phyloP scores from a whole-genome alignment of 2,797 vertebrate species.

The Thaleichthys pacificus region DNA sequence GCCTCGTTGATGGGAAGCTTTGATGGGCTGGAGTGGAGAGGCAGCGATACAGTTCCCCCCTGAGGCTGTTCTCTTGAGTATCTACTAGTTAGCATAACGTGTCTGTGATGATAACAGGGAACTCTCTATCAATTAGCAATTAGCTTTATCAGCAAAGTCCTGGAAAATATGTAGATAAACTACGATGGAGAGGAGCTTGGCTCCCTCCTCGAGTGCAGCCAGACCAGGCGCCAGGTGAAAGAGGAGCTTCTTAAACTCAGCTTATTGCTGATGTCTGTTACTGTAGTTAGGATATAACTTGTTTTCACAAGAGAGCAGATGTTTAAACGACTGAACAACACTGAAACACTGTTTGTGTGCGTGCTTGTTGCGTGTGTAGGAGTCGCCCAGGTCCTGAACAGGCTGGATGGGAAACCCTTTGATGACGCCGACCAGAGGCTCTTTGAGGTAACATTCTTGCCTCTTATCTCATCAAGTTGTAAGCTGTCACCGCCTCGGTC shows the following conservation, averaged over 20 bases:
- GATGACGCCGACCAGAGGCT: slow-evolving; percentile 96
- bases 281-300: no score
- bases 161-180: not conserved
- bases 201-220: no score
- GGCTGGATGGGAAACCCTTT: slow-evolving; percentile 94
- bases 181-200: no score
- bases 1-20: no score
- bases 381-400: slow-evolving; percentile 96
- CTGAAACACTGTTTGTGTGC: slow-evolving; percentile 15
- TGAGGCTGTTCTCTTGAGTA: slow-evolving; percentile 19
- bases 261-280: no score
- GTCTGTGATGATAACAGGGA: slow-evolving; percentile 32
- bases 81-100: slow-evolving; percentile 35
- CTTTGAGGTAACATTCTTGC: slow-evolving; percentile 83
- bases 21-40: no score
- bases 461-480: no score
- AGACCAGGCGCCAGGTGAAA: no score
- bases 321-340: not conserved
- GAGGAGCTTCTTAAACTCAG: no score
- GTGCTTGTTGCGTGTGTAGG: slow-evolving; percentile 68
- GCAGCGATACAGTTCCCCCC: not conserved
- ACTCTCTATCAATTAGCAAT: slow-evolving; percentile 42
- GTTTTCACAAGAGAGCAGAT: no score
- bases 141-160: slow-evolving; percentile 43
- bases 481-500: not conserved